Percentiles rank a stretch among this genome's conserved stretches.
phyloP scores from a whole-genome alignment of 2,113 vertebrate genomes.

The Oryzias curvinotus region DNA sequence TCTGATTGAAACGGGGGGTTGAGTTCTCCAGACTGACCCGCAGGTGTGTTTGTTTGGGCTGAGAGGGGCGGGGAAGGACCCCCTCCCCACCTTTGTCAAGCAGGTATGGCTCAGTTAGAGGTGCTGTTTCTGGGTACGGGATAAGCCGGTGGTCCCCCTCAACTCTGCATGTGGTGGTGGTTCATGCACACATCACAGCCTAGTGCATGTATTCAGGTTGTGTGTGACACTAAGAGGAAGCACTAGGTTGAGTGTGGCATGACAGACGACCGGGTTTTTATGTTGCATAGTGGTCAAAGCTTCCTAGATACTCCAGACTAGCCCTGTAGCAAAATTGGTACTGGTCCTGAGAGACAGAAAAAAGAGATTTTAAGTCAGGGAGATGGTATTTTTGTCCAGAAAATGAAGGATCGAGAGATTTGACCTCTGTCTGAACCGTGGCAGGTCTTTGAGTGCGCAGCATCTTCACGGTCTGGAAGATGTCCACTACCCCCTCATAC shows the following conservation, averaged over 20 bases:
- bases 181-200: slow-evolving; percentile 77
- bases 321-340: slow-evolving; percentile 99
- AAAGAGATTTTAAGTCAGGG: not conserved
- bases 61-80: slow-evolving; percentile 83
- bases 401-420: not conserved
- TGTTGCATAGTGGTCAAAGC: slow-evolving; percentile 99
- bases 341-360: slow-evolving; percentile 84
- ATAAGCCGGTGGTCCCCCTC: slow-evolving; percentile 58
- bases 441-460: slow-evolving; percentile 96
- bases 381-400: not conserved
- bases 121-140: slow-evolving; percentile 82
- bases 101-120: slow-evolving; percentile 95
- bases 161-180: slow-evolving; percentile 80
- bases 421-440: slow-evolving; percentile 98
- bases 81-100: slow-evolving; percentile 82
- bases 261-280: slow-evolving; percentile 83
- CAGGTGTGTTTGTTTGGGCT: slow-evolving; percentile 79
- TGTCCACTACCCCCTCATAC: slow-evolving; percentile 98
- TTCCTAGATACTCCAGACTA: slow-evolving; percentile 97
- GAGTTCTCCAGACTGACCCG: slow-evolving; percentile 74
- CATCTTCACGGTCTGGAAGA: slow-evolving; percentile 99
- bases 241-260: slow-evolving; percentile 60
- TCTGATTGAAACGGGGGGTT: slow-evolving; percentile 62
- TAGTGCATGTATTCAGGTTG: slow-evolving; percentile 55
- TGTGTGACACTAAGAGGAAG: slow-evolving; percentile 43